These are phyloP conservation scores for Phrynosoma blainvillii DNA, from an alignment of 2,113 vertebrate species.

Conservation along the genomic window DNA sequence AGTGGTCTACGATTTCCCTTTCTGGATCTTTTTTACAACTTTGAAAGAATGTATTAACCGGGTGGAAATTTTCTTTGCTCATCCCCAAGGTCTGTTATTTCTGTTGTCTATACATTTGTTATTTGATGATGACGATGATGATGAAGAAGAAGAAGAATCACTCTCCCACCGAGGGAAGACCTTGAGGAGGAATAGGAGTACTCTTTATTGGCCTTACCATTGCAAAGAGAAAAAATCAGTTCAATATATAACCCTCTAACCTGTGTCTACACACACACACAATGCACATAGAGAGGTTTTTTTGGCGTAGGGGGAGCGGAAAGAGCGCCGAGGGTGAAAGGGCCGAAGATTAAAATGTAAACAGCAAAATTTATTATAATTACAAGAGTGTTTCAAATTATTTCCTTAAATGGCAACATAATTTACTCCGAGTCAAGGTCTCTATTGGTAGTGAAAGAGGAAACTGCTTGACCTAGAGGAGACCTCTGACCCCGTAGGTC, in stretches of 20 bases:
- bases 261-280: background rate
- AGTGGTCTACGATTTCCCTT: too few relatives aligned
- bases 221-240: conserved; percentile 50
- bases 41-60: too few relatives aligned
- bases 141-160: background rate
- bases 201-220: conserved; percentile 49
- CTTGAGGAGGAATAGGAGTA: background rate
- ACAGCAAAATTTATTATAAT: conserved; percentile 85
- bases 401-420: conserved; percentile 81
- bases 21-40: too few relatives aligned
- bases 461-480: conserved; percentile 79
- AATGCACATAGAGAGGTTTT: background rate
- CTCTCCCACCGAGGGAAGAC: background rate
- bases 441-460: conserved; percentile 83
- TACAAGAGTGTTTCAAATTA: conserved; percentile 82
- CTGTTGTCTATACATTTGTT: too few relatives aligned
- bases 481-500: conserved; percentile 85
- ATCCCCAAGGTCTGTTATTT: too few relatives aligned
- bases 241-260: conserved; percentile 50
- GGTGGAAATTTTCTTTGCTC: too few relatives aligned
- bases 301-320: conserved; percentile 46
- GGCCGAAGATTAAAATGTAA: conserved; percentile 83
- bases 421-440: conserved; percentile 76
- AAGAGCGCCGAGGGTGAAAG: conserved; percentile 71
- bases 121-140: too few relatives aligned